These are phyloP conservation scores for Nomada ruficornis DNA, from an alignment of 2,888 invertebrate species.

Conservation along the genomic window DNA sequence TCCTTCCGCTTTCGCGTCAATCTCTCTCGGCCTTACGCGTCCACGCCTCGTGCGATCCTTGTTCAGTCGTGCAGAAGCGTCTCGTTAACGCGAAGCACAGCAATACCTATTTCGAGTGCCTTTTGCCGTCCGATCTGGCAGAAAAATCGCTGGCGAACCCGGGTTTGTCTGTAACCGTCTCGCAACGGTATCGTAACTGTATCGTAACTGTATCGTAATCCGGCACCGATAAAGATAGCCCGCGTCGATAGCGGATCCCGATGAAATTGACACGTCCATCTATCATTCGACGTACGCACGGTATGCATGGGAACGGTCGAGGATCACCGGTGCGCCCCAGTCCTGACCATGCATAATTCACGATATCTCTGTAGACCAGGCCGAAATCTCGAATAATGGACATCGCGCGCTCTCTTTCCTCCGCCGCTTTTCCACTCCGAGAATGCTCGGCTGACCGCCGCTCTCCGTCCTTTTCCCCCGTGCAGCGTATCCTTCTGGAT, in stretches of 20 bases:
- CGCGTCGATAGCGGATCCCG: conserved; percentile 73
- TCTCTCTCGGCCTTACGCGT: too few relatives aligned
- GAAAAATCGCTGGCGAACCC: too few relatives aligned
- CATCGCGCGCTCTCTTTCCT: conserved; percentile 34
- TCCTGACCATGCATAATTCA: conserved; percentile 81
- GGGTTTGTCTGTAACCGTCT: neutral
- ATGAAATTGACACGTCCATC: conserved; percentile 80
- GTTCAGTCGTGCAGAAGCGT: too few relatives aligned
- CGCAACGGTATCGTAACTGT: neutral
- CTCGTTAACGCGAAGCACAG: too few relatives aligned
- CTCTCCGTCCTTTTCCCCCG: neutral
- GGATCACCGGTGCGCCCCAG: conserved; percentile 59
- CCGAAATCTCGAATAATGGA: conserved; percentile 80
- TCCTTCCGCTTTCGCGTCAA: neutral
- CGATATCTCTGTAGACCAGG: conserved; percentile 78
- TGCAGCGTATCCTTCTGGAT: neutral
- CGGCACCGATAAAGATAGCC: conserved; percentile 74
- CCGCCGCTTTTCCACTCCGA: conserved; percentile 41
- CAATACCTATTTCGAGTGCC: too few relatives aligned
- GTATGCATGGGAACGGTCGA: conserved; percentile 74
- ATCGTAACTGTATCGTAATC: conserved; percentile 54
- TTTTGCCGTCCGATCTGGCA: too few relatives aligned
- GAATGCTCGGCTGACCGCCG: neutral
- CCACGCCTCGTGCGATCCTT: too few relatives aligned
- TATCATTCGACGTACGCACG: conserved; percentile 74